Evolutionary conservation across 2,888 invertebrate species (phyloP), one percentile per base, ranked within the genome.

Genomic region (Coecobrya sp.): DNA sequence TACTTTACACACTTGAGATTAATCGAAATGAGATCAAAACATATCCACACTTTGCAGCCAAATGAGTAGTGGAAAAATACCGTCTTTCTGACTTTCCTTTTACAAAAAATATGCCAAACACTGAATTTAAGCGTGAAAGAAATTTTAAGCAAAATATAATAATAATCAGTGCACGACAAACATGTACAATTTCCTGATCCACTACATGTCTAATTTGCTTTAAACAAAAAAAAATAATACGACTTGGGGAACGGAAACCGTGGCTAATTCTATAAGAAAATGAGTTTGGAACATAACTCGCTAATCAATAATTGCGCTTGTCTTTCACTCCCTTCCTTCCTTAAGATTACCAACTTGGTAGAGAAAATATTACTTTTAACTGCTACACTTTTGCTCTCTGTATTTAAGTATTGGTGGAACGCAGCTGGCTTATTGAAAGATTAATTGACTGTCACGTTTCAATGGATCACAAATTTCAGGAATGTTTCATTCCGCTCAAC

Each of bases 371-470:
- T 7, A 49, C 49, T 42, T 10, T 42, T 59, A 19, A 19, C n/a
- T n/a, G n/a, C n/a, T 25, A 62, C 62, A 62, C n/a, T 62, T 1
- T 10, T 22, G 25, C 10, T 10, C 7, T 3, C 13, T 49, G 11
- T 49, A 49, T 7, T 42, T 42, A 10, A 42, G 42, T 49, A 49
- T 49, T 13, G 10, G 49, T 19, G 19, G 59, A 59, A 19, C 59
- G 13, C 59, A 59, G n/a, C 19, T 79, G 88, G 76, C 79, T 84
- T 88, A 92, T 88, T 84, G 36, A 85, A 82, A 85, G 88, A 92
- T 92, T 92, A 92, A 92, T 92, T 88, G 85, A 27, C 42, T 92
- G 92, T 92, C 92, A 92, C 92, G 92, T 65, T 92, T 88, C 88
- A 88, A 88, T 92, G 91, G 82, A 84, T 82, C 91, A 84, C 91